Base-by-base conservation (phyloP, 2,113 vertebrate genomes). In the Columbina picui region DNA sequence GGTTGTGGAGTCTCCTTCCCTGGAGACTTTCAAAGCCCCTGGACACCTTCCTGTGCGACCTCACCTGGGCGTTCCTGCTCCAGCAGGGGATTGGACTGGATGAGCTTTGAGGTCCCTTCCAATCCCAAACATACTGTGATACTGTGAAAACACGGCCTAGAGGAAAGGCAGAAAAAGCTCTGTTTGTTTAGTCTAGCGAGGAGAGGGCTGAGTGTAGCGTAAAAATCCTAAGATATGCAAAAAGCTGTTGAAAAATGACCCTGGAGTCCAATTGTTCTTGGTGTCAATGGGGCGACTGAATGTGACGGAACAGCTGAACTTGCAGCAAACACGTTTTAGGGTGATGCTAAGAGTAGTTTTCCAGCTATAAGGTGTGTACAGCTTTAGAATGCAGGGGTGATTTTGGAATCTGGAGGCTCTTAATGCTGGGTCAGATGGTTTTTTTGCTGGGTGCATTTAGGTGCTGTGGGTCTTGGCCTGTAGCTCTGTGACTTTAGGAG, bases 321-420 rank as follows among this genome's bases (percentile, higher is more conserved):
- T 12, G 39, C 26, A 50, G 77, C 38, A 59, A 63, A n/a, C 0
- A 0, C 1, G 38, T 13, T 3, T 52, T 2, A 27, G 17, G 56
- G 7, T 30, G 60, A 32, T 17, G 41, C 61, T 11, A 3, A 30
- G 21, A 43, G 67, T 20, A 21, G 11, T 29, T 19, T 57, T 52
- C 56, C 65, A 53, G 69, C 55, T 39, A 20, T 64, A 69, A 68
- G 53, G 18, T 8, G 23, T 2, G 55, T 18, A 15, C 39, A 52
- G 43, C n/a, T n/a, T 65, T 10, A 21, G 77, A 61, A 36, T 23
- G 1, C 14, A 11, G 25, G 11, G 6, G 5, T 7, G 41, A 25
- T 23, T 22, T 23, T 1, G 0, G 36, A 26, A 25, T 12, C 18
- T 14, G n/a, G 36, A 29, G 43, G 7, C 11, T 19, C 47, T 45